Evolutionary conservation across 30 jellyfish, hydroid and myxozoan genomes (phyloP).

Genomic region (Sanderia malayensis): DNA sequence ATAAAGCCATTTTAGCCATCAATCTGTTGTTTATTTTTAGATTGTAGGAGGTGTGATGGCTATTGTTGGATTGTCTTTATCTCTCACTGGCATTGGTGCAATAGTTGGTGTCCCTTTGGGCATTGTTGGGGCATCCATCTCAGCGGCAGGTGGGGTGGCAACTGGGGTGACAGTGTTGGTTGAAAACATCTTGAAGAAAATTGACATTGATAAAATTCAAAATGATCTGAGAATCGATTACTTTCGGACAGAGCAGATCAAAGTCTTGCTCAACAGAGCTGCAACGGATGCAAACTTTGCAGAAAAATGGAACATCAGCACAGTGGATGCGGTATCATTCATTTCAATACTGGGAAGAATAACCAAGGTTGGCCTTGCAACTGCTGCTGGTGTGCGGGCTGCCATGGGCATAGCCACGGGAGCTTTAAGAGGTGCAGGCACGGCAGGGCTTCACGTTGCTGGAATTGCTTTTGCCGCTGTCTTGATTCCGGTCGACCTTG

Average conservation of each 20-base stretch:
- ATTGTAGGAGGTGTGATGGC: conserved; percentile 25
- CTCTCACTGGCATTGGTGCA: conserved; percentile 52
- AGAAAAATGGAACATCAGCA: conserved; percentile 30
- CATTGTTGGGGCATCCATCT: conserved; percentile 29
- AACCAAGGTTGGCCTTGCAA: conserved; percentile 46
- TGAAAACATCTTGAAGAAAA: conserved; percentile 18
- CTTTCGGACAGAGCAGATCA: conserved; percentile 39
- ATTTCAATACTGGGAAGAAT: conserved; percentile 10
- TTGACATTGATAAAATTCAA: conserved; percentile 24
- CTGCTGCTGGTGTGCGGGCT: conserved; percentile 32
- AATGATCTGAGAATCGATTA: conserved; percentile 23
- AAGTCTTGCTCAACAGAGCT: conserved; percentile 28
- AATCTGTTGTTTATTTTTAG: too few relatives aligned
- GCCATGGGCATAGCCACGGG: conserved; percentile 18
- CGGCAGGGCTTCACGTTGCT: conserved; percentile 61
- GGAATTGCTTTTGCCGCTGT: conserved; percentile 42
- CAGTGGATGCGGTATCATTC: neutral
- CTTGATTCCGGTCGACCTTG: conserved; percentile 51
- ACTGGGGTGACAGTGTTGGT: conserved; percentile 32
- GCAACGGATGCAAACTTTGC: conserved; percentile 40
- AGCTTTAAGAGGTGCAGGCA: conserved; percentile 58
- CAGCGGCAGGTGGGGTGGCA: conserved; percentile 49
- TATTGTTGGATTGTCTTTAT: conserved; percentile 25
- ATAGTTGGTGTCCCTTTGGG: conserved; percentile 54
- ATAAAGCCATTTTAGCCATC: too few relatives aligned